Conservation (phyloP, 1,140 invertebrate species). For the Pseudomyrmex concolor region DNA sequence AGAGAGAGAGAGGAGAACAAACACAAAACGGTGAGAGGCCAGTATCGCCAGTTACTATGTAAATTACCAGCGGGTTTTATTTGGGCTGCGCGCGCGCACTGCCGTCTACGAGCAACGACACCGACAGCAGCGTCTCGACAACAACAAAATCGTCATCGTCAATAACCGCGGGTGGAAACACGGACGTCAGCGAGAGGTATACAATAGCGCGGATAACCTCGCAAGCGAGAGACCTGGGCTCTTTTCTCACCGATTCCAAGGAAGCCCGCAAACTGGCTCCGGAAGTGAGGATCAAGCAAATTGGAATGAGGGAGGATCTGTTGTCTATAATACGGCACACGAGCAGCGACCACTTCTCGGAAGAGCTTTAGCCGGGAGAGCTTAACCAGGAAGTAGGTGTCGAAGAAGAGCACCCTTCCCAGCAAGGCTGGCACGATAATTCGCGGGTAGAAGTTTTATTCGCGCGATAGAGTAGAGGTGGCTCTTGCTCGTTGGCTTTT, state of each 20-base stretch:
- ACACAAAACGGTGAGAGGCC: slow-evolving; percentile 5
- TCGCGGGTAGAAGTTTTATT: slow-evolving; percentile 33
- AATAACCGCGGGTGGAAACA: not conserved
- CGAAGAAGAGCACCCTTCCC: not conserved
- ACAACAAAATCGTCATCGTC: not conserved
- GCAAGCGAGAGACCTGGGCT: slow-evolving; percentile 31
- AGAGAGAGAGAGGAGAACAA: not conserved
- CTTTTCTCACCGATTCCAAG: slow-evolving; percentile 57
- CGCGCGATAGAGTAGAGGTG: slow-evolving; percentile 64
- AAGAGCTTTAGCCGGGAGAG: slow-evolving; percentile 81
- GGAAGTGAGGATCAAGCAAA: slow-evolving; percentile 84
- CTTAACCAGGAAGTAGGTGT: slow-evolving; percentile 26
- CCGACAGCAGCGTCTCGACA: not conserved
- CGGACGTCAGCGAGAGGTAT: not conserved
- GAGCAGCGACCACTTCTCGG: slow-evolving; percentile 84
- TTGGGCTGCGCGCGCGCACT: slow-evolving; percentile 62
- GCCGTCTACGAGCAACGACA: slow-evolving; percentile 34
- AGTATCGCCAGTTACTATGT: slow-evolving; percentile 70
- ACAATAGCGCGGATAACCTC: not conserved
- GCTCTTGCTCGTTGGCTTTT: slow-evolving; percentile 57
- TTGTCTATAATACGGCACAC: slow-evolving; percentile 84
- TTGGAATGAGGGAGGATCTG: slow-evolving; percentile 85
- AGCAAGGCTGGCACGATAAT: slow-evolving; percentile 6
- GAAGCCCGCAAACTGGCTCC: slow-evolving; percentile 84
- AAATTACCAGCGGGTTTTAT: slow-evolving; percentile 60